Evolutionary conservation across 2,797 vertebrate species (phyloP).

Genomic region (Pantherophis vulpinus): DNA sequence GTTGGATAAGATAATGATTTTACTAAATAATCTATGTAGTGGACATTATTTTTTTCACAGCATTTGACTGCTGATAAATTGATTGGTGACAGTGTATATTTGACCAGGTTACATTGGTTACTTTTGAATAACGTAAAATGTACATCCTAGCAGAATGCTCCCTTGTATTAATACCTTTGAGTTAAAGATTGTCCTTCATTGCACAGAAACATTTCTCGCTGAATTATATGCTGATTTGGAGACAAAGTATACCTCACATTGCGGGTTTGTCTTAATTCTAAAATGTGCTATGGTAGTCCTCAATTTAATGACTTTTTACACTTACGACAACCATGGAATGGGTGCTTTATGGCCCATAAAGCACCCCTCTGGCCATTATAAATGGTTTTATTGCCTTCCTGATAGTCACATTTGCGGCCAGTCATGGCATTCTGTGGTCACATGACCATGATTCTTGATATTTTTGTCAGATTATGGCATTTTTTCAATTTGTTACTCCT

Average conservation of each 20-base stretch:
- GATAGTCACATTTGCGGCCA: not conserved
- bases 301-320: not conserved
- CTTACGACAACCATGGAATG: not conserved
- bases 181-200: not conserved
- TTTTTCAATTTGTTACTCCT: not conserved
- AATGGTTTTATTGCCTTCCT: not conserved
- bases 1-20: conserved; percentile 7
- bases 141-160: not conserved
- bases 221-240: not conserved
- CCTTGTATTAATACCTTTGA: not conserved
- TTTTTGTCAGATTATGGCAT: not conserved
- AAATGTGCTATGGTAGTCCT: not conserved
- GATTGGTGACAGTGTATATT: not conserved
- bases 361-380: not conserved
- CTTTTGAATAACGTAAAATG: not conserved
- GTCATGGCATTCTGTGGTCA: not conserved
- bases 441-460: not conserved
- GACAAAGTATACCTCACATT: not conserved
- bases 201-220: not conserved
- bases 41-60: not conserved
- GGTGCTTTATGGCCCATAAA: not conserved
- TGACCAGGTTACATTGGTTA: not conserved
- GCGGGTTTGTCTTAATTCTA: not conserved
- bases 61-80: not conserved
- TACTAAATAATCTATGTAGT: not conserved